Conservation (phyloP, 2,113 vertebrate genomes). For the Mastomys natalensis region DNA sequence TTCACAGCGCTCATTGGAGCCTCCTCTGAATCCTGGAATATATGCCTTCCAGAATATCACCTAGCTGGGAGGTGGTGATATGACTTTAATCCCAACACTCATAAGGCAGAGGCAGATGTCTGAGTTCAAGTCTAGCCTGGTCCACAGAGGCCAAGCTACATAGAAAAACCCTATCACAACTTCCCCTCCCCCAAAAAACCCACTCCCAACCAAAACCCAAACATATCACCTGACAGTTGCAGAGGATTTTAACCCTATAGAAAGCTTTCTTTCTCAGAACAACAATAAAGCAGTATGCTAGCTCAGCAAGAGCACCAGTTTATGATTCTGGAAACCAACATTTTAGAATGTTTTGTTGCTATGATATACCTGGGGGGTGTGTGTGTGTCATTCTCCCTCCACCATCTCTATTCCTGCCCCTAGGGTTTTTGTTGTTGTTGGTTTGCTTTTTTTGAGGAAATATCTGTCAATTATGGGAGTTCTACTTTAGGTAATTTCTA, state of each 20-base stretch:
- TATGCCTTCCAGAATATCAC: neutral
- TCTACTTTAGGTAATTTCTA: neutral
- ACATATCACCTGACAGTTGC: neutral
- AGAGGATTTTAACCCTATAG: slow-evolving; percentile 34
- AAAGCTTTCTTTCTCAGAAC: slow-evolving; percentile 47
- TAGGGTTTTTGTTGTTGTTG: neutral
- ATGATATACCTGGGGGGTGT: neutral
- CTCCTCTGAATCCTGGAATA: neutral
- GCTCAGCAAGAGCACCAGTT: neutral
- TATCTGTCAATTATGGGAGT: neutral
- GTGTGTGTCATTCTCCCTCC: neutral
- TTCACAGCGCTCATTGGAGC: neutral
- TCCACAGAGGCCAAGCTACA: neutral
- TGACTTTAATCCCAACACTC: neutral
- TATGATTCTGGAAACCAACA: slow-evolving; percentile 6
- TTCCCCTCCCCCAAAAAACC: neutral
- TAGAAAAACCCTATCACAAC: neutral
- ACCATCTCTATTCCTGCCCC: neutral
- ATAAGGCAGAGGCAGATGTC: neutral
- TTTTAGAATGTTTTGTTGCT: neutral
- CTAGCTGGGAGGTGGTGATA: neutral
- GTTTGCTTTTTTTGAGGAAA: neutral
- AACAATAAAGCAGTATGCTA: neutral
- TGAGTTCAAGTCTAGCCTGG: neutral
- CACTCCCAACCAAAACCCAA: neutral